These are phyloP conservation scores for Julus scandinavius DNA, from an alignment of 2,888 invertebrate genomes.

Conservation along the genomic window DNA sequence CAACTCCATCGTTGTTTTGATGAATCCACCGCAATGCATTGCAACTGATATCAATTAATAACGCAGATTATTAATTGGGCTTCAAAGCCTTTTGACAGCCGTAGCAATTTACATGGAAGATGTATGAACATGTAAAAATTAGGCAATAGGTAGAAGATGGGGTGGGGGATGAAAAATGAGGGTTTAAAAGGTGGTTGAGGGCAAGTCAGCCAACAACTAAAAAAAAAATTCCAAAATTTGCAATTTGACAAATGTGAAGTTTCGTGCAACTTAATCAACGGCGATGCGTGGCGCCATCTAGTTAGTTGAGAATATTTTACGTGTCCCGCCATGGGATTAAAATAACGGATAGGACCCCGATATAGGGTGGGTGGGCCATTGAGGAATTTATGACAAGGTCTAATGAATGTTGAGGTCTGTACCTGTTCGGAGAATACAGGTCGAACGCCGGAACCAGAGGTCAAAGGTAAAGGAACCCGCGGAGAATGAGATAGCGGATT, in stretches of 20 bases:
- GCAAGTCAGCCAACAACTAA: neutral
- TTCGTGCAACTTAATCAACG: constrained; percentile 15
- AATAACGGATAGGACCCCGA: neutral
- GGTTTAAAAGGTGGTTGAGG: constrained; percentile 1
- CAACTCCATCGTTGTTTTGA: neutral
- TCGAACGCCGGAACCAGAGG: neutral
- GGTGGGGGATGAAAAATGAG: neutral
- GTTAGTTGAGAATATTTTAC: neutral
- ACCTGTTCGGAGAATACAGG: constrained; percentile 7
- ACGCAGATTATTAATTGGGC: constrained; percentile 39
- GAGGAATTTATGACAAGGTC: constrained; percentile 1
- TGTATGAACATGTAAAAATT: constrained; percentile 44
- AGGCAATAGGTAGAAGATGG: constrained; percentile 2
- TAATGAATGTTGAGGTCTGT: neutral
- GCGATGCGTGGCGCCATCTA: constrained; percentile 19
- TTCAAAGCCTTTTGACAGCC: constrained; percentile 16
- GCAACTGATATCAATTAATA: constrained; percentile 46
- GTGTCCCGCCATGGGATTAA: constrained; percentile 2
- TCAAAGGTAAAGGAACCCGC: neutral
- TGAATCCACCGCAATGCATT: constrained; percentile 42
- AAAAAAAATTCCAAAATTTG: neutral
- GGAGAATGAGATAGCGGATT: neutral
- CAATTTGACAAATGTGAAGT: constrained; percentile 1
- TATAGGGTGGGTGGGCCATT: constrained; percentile 1
- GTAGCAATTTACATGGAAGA: constrained; percentile 14